Base-by-base conservation (phyloP, 2,113 vertebrate species). In the Capricornis sumatraensis region DNA sequence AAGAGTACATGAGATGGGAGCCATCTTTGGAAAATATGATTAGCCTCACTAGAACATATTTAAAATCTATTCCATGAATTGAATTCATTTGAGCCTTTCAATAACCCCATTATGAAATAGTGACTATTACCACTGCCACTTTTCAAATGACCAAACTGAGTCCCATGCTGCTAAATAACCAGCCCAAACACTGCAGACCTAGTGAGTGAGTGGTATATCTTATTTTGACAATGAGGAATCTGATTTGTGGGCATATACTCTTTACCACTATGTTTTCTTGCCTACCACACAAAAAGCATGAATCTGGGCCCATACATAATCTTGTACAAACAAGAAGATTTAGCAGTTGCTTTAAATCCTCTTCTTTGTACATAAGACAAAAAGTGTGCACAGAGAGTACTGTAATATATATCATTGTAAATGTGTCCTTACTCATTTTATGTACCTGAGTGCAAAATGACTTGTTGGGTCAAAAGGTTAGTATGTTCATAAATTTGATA, bases 401-500 rank as follows among this genome's bases (percentile, higher is more conserved):
- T 27, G 33, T 2, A 13, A 47, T 58, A 25, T 28, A n/a, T 45
- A 82, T 30, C 15, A 30, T 19, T 84, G 5, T 71, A 60, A 74
- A 71, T 53, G 43, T 47, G 3, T 47, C 12, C 4, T 14, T 64
- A 27, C 21, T 90, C 15, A 27, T 50, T 87, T 90, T 74, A 45
- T 15, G 12, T 91, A 71, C 93, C 17, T 71, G 10, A 52, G 33
- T 78, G 53, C 64, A 85, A 79, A 85, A 60, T 87, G 47, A 64
- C 53, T 86, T 79, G 60, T 40, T 57, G 89, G 40, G 74, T 60
- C 71, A 93, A 83, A 94, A 93, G 43, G 28, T 67, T 50, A 27
- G 17, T 96, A 76, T 96, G 45, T 93, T 85, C 88, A 16, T 83
- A 71, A 87, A 94, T 79, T 79, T 90, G 50, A 85, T 93, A 82